A percentile compares a stretch with the other conserved stretches of the same genome.
phyloP scores from a whole-genome alignment of 2,797 vertebrate species.

The Etheostoma nigrum region DNA sequence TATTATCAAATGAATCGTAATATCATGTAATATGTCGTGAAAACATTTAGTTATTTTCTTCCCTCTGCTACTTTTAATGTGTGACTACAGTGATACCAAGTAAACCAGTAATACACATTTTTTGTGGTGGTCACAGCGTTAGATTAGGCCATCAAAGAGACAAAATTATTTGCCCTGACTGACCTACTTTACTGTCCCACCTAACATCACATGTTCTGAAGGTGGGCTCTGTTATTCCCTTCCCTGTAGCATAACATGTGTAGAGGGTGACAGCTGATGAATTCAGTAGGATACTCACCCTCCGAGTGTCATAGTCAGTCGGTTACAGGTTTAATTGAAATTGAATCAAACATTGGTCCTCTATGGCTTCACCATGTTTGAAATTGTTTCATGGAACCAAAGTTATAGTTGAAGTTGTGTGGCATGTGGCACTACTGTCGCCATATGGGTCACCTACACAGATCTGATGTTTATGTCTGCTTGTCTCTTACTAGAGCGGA shows the following conservation, averaged over 20 bases:
- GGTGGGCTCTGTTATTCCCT: not conserved
- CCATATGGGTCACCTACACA: not conserved
- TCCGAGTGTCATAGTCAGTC: not conserved
- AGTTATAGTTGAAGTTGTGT: not conserved
- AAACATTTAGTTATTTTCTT: constrained; percentile 2
- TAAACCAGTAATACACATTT: no score
- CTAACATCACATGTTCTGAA: not conserved
- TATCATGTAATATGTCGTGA: not conserved
- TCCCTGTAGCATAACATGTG: not conserved
- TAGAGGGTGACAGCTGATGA: not conserved
- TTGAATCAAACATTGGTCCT: not conserved
- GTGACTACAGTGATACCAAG: not conserved
- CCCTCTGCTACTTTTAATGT: not conserved
- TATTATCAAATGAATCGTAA: not conserved
- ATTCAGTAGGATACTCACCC: no score
- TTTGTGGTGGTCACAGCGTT: not conserved
- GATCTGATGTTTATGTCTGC: not conserved
- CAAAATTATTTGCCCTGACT: not conserved
- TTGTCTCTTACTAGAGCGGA: not conserved
- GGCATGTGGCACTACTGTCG: not conserved
- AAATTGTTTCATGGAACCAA: not conserved
- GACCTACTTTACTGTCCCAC: not conserved
- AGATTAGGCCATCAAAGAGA: constrained; percentile 4
- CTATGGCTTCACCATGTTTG: not conserved
- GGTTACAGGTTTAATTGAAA: not conserved